phyloP scores from a whole-genome alignment of 2,888 invertebrate genomes.

The Choristoneura rosaceana region DNA sequence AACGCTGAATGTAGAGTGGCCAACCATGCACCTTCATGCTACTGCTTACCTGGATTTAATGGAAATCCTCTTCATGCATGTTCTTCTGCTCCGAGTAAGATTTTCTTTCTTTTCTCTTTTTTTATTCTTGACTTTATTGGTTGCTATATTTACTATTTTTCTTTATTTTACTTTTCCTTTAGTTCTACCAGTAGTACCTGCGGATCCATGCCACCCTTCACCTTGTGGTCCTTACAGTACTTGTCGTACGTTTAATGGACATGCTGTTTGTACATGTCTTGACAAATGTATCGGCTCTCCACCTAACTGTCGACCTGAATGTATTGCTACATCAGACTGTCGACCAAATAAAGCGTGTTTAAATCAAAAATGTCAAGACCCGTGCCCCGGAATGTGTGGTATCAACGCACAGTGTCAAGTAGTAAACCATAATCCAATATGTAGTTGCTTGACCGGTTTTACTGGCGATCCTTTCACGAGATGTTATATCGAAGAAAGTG shows the following conservation, averaged over 20 bases:
- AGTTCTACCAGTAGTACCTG: slow-evolving; percentile 78
- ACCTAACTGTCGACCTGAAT: slow-evolving; percentile 91
- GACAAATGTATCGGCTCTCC: slow-evolving; percentile 90
- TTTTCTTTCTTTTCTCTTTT: slow-evolving; percentile 64
- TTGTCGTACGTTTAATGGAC: slow-evolving; percentile 89
- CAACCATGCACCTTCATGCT: slow-evolving; percentile 92
- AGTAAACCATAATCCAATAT: slow-evolving; percentile 92
- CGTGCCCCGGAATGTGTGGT: slow-evolving; percentile 92
- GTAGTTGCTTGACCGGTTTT: slow-evolving; percentile 89
- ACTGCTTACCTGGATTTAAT: slow-evolving; percentile 89
- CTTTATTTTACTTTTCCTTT: slow-evolving; percentile 63
- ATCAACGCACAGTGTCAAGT: slow-evolving; percentile 91
- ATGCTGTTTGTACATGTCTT: slow-evolving; percentile 92
- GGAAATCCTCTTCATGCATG: slow-evolving; percentile 90
- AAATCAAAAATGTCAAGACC: slow-evolving; percentile 91
- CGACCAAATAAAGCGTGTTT: slow-evolving; percentile 90
- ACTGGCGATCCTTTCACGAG: slow-evolving; percentile 92
- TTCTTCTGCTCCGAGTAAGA: slow-evolving; percentile 86
- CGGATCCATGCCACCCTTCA: slow-evolving; percentile 90
- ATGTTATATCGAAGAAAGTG: slow-evolving; percentile 88
- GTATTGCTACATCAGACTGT: slow-evolving; percentile 92
- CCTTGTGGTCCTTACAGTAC: slow-evolving; percentile 93
- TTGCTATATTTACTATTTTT: slow-evolving; percentile 58
- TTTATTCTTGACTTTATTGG: slow-evolving; percentile 56
- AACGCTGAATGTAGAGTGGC: slow-evolving; percentile 91